Conservation (phyloP, 1,140 invertebrate genomes). For the Diploscapter pachys region DNA sequence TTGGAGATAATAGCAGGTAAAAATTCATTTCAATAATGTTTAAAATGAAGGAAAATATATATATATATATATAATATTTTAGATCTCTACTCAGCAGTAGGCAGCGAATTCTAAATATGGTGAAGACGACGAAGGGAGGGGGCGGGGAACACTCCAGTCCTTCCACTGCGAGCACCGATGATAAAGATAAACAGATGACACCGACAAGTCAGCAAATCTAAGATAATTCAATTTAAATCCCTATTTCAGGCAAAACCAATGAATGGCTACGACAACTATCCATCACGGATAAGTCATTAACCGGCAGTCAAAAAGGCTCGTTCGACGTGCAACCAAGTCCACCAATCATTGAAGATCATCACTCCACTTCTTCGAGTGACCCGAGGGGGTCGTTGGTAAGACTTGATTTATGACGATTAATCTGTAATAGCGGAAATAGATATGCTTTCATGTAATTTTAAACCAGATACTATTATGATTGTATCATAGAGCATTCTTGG, state of each 20-base stretch:
- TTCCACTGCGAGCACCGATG: slow-evolving; percentile 33
- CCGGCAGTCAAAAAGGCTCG: neutral
- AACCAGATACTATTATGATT: neutral
- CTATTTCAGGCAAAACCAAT: slow-evolving; percentile 15
- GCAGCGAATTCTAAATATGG: slow-evolving; percentile 33
- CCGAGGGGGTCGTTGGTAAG: neutral
- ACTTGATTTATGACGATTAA: neutral
- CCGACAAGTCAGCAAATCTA: slow-evolving; percentile 4
- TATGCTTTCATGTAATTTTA: neutral
- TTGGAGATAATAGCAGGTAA: slow-evolving; percentile 34
- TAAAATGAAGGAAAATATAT: neutral
- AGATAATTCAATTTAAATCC: neutral
- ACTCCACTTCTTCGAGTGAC: neutral
- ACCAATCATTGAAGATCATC: neutral
- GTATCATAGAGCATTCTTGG: slow-evolving; percentile 4
- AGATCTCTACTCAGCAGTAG: slow-evolving; percentile 32
- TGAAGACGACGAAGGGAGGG: slow-evolving; percentile 20
- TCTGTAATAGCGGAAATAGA: neutral
- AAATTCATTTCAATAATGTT: neutral
- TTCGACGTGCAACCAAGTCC: neutral
- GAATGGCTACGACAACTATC: slow-evolving; percentile 23
- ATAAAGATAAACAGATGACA: slow-evolving; percentile 30
- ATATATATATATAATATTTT: neutral
- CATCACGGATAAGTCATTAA: slow-evolving; percentile 2
- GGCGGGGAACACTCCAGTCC: slow-evolving; percentile 7